These are phyloP conservation scores for Phrynosoma platyrhinos DNA, from an alignment of 2,113 vertebrate genomes.

Conservation along the genomic window DNA sequence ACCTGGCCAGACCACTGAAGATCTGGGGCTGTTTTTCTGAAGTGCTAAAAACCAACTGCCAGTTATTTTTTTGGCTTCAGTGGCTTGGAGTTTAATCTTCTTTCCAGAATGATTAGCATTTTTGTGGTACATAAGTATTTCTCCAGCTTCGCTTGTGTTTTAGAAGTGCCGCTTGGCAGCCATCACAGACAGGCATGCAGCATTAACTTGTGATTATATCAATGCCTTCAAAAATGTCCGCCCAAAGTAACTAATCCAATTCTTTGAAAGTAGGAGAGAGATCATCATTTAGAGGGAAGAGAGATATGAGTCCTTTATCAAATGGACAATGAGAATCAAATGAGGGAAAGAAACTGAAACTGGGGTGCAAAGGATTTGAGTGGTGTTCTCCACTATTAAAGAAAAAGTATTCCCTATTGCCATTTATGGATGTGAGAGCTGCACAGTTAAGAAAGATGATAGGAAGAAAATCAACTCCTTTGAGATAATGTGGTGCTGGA, in stretches of 20 bases:
- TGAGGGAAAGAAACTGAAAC: not conserved
- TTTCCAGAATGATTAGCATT: conserved; percentile 38
- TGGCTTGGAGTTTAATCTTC: conserved; percentile 47
- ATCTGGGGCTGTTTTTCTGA: not conserved
- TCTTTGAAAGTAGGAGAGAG: conserved; percentile 1
- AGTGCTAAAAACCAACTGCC: conserved; percentile 37
- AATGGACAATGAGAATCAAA: not conserved
- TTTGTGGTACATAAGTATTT: conserved; percentile 53
- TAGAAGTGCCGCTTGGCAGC: conserved; percentile 35
- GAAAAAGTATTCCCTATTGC: not conserved
- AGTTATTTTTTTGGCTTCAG: conserved; percentile 23
- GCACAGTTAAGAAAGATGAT: no score
- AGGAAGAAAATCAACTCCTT: no score
- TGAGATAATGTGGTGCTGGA: no score
- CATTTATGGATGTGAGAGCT: no score
- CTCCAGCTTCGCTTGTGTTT: conserved; percentile 1
- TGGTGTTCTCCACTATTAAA: conserved; percentile 2
- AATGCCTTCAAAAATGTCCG: conserved; percentile 30
- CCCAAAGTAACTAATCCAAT: conserved; percentile 12
- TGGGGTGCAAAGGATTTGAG: not conserved
- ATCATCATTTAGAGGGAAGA: not conserved
- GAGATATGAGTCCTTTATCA: conserved; percentile 6
- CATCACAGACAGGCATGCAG: conserved; percentile 18
- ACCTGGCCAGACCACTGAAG: not conserved
- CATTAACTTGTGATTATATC: conserved; percentile 38